Evolutionary conservation across 2,888 invertebrate species (phyloP).

Genomic region (Alcis repandata): DNA sequence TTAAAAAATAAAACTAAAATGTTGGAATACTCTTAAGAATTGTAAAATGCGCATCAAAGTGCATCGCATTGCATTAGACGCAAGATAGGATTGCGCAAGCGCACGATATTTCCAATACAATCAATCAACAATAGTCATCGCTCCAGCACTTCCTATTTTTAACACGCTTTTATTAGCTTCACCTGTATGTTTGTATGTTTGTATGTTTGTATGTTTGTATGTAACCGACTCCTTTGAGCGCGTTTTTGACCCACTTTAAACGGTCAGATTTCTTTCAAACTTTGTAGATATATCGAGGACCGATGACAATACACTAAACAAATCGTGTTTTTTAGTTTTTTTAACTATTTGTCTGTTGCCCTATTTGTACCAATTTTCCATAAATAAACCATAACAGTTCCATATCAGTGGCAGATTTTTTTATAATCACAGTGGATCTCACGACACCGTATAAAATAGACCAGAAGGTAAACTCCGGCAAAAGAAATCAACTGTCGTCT

Average conservation of each 20-base stretch:
- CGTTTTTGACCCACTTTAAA: no score
- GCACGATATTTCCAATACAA: constrained; percentile 9
- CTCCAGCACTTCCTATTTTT: constrained; percentile 39
- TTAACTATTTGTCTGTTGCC: constrained; percentile 39
- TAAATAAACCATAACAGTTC: constrained; percentile 47
- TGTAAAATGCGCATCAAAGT: neutral
- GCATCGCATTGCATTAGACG: neutral
- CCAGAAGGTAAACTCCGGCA: constrained; percentile 13
- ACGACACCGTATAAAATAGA: constrained; percentile 20
- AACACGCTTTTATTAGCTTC: no score
- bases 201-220: no score
- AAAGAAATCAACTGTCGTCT: neutral
- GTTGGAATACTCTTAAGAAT: neutral
- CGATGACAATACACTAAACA: no score
- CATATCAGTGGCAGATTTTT: constrained; percentile 52
- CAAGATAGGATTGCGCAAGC: neutral
- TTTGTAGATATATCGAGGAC: no score
- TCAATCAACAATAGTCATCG: constrained; percentile 22
- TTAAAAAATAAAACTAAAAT: no score
- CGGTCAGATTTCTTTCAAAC: no score
- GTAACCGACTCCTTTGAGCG: no score
- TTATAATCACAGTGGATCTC: constrained; percentile 24
- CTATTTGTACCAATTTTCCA: constrained; percentile 41
- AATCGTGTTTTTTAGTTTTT: no score
- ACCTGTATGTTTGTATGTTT: no score